A percentile compares a stretch with the other conserved stretches of the same genome.
phyloP scores from a whole-genome alignment of 2,888 invertebrate species.

The Parapristionchus giblindavisi region DNA sequence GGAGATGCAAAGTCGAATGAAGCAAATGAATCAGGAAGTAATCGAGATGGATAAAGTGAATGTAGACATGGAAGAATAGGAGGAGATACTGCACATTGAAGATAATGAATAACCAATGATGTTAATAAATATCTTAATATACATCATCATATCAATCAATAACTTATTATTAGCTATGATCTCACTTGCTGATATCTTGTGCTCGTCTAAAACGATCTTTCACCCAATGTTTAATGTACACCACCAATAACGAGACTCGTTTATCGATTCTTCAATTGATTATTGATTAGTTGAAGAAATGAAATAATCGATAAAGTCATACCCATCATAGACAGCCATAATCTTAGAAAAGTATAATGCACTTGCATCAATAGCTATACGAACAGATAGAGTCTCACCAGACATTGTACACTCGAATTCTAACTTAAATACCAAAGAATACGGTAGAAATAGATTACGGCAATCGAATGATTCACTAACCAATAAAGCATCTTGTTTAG shows the following conservation, averaged over 20 bases:
- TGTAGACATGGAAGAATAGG: constrained; percentile 68
- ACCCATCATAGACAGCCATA: constrained; percentile 21
- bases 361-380: constrained; percentile 25
- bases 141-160: background rate
- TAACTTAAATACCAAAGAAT: constrained; percentile 1
- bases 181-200: constrained; percentile 30
- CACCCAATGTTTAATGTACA: constrained; percentile 26
- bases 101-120: constrained; percentile 65
- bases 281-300: background rate
- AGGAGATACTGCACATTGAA: constrained; percentile 63
- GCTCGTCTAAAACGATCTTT: constrained; percentile 1
- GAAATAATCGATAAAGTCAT: background rate
- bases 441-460: background rate
- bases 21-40: constrained; percentile 8
- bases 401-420: constrained; percentile 31
- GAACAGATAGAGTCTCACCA: background rate
- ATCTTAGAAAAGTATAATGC: constrained; percentile 30
- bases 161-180: background rate
- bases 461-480: constrained; percentile 1
- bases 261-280: constrained; percentile 8
- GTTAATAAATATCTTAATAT: constrained; percentile 65
- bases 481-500: constrained; percentile 6
- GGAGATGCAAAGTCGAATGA: constrained; percentile 21
- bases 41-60: constrained; percentile 44
- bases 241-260: background rate